Conservation (phyloP, 2,888 invertebrate genomes). For the Campaea margaritaria region DNA sequence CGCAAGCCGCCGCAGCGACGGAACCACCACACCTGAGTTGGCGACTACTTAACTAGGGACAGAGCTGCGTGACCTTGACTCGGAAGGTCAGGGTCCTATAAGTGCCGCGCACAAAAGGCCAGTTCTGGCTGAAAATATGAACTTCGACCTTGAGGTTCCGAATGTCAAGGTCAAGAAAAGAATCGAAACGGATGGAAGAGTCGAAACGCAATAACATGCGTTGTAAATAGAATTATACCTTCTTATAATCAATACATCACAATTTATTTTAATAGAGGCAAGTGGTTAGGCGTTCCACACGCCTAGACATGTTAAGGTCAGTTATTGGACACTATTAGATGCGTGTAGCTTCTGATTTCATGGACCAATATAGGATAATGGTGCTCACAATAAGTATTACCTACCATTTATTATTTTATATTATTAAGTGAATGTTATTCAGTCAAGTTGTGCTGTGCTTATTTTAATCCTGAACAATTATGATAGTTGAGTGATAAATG, state of each 20-base stretch:
- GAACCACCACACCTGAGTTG: constrained; percentile 65
- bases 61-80: constrained; percentile 32
- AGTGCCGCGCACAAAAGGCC: constrained; percentile 5
- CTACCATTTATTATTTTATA: constrained; percentile 43
- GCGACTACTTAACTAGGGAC: neutral
- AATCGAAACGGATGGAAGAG: constrained; percentile 15
- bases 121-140: constrained; percentile 22
- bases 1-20: constrained; percentile 70
- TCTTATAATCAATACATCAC: constrained; percentile 25
- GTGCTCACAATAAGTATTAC: constrained; percentile 57
- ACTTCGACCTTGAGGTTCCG: constrained; percentile 44
- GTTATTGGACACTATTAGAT: constrained; percentile 36
- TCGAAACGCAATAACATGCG: constrained; percentile 12
- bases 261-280: constrained; percentile 9
- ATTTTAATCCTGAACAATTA: constrained; percentile 61
- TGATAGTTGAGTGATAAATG: constrained; percentile 64
- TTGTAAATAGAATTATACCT: constrained; percentile 20
- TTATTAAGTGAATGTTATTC: constrained; percentile 48
- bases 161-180: constrained; percentile 44
- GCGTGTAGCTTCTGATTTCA: constrained; percentile 30
- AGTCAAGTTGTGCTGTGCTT: constrained; percentile 76
- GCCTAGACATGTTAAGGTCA: constrained; percentile 1
- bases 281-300: constrained; percentile 2
- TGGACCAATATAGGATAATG: constrained; percentile 36
- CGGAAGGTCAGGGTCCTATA: constrained; percentile 36